Percentiles rank a stretch among this genome's conserved stretches.
These are phyloP conservation scores for Istiophorus platypterus DNA, from an alignment of 2,113 vertebrate genomes.

Conservation along the genomic window DNA sequence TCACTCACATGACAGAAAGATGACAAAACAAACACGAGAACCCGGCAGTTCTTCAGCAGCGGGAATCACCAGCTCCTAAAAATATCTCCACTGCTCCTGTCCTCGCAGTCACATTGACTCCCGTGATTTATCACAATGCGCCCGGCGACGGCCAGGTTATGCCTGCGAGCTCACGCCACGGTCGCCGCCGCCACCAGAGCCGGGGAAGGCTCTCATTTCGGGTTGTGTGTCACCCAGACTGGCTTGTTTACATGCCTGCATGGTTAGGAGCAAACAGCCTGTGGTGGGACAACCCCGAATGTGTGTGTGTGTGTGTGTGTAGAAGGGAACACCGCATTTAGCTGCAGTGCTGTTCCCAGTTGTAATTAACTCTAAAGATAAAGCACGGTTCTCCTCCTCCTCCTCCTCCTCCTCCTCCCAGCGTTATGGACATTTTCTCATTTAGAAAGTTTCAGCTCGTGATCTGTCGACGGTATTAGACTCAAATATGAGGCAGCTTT, in stretches of 20 bases:
- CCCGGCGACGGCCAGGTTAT: too few species aligned
- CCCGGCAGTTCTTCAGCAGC: not conserved
- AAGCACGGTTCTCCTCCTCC: slow-evolving; percentile 44
- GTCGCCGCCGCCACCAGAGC: slow-evolving; percentile 1
- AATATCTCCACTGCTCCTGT: not conserved
- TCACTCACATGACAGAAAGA: not conserved
- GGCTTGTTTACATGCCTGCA: slow-evolving; percentile 53
- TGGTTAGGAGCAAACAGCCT: slow-evolving; percentile 58
- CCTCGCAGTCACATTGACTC: slow-evolving; percentile 9
- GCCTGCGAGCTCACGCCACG: slow-evolving; percentile 45
- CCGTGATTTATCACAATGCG: too few species aligned
- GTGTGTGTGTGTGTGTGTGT: slow-evolving; percentile 32
- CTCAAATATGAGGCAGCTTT: not conserved
- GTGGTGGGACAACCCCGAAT: slow-evolving; percentile 50
- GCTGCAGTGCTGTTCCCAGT: slow-evolving; percentile 45
- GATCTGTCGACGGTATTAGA: not conserved
- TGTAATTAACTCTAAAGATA: slow-evolving; percentile 67
- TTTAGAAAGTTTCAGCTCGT: slow-evolving; percentile 1
- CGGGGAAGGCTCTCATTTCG: slow-evolving; percentile 54
- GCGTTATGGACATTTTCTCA: slow-evolving; percentile 22
- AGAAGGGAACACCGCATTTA: slow-evolving; percentile 45
- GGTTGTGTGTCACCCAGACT: slow-evolving; percentile 49
- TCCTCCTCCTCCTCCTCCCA: slow-evolving; percentile 15
- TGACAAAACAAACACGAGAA: not conserved
- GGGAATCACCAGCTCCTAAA: not conserved